Percentiles rank a stretch among this genome's conserved stretches.
phyloP scores from a whole-genome alignment of 1,140 invertebrate species.

The Teleopsis dalmanni region DNA sequence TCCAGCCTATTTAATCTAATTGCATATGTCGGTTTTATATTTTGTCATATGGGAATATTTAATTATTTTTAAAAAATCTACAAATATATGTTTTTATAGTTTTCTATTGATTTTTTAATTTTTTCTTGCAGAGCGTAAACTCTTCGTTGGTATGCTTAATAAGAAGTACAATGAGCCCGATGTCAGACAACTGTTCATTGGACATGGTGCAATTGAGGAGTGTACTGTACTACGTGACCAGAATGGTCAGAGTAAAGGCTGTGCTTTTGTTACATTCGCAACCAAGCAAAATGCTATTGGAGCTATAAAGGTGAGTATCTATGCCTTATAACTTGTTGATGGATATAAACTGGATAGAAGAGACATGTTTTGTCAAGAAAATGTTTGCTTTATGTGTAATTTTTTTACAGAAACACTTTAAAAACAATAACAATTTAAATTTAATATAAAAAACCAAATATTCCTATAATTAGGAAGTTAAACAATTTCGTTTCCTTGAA shows the following conservation, averaged over 20 bases:
- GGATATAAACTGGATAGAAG: too few relatives aligned
- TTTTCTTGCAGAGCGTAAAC: conserved; percentile 79
- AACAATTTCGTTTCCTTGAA: too few relatives aligned
- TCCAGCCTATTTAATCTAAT: too few relatives aligned
- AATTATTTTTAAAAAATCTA: background rate
- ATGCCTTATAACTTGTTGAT: too few relatives aligned
- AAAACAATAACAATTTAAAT: too few relatives aligned
- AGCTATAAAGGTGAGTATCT: conserved; percentile 72
- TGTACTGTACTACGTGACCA: conserved; percentile 94
- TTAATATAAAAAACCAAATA: too few relatives aligned
- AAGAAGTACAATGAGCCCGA: conserved; percentile 96
- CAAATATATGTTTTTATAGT: background rate
- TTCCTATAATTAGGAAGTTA: too few relatives aligned
- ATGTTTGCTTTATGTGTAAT: too few relatives aligned
- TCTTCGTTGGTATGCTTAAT: conserved; percentile 99
- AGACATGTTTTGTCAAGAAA: too few relatives aligned
- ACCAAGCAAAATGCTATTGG: conserved; percentile 92
- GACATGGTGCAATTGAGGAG: conserved; percentile 94
- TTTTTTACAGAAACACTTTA: too few relatives aligned
- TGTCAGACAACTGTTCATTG: conserved; percentile 84
- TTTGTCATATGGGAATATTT: background rate
- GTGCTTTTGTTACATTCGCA: conserved; percentile 97
- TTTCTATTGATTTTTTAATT: conserved; percentile 13
- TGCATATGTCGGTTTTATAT: background rate
- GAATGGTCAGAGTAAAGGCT: conserved; percentile 88